Conservation (phyloP, 2,113 vertebrate genomes). For the Oreochromis niloticus region DNA sequence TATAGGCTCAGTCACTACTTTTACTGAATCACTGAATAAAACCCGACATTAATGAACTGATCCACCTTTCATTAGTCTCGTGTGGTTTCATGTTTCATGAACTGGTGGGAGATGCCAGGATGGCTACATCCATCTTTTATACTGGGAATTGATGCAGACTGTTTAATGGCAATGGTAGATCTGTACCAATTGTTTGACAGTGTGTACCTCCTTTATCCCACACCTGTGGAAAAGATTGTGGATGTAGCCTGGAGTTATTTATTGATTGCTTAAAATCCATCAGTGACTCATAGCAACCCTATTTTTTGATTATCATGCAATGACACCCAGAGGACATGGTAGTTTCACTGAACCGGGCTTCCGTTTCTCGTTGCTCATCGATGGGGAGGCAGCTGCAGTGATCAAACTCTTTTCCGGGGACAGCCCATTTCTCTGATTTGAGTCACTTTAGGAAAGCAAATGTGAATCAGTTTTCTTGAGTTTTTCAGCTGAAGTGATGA, state of each 20-base stretch:
- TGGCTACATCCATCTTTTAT: neutral
- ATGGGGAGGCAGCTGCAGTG: neutral
- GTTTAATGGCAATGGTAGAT: neutral
- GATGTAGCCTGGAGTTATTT: neutral
- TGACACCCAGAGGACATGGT: neutral
- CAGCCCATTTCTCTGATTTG: no score
- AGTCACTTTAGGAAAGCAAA: neutral
- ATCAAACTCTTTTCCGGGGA: no score
- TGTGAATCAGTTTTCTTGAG: neutral
- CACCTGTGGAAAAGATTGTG: neutral
- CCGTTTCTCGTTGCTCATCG: neutral
- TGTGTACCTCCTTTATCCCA: no score
- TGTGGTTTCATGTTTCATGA: neutral
- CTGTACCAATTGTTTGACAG: neutral
- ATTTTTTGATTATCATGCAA: neutral
- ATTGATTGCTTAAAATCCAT: neutral
- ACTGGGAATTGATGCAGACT: rapidly evolving
- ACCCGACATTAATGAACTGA: neutral
- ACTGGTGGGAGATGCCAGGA: neutral
- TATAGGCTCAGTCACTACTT: neutral
- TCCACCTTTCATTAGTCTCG: neutral
- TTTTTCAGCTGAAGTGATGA: neutral
- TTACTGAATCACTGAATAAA: neutral
- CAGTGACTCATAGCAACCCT: neutral
- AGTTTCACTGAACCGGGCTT: neutral